Evolutionary conservation across 2,113 vertebrate species (phyloP).

Genomic region (Corythoichthys intestinalis): DNA sequence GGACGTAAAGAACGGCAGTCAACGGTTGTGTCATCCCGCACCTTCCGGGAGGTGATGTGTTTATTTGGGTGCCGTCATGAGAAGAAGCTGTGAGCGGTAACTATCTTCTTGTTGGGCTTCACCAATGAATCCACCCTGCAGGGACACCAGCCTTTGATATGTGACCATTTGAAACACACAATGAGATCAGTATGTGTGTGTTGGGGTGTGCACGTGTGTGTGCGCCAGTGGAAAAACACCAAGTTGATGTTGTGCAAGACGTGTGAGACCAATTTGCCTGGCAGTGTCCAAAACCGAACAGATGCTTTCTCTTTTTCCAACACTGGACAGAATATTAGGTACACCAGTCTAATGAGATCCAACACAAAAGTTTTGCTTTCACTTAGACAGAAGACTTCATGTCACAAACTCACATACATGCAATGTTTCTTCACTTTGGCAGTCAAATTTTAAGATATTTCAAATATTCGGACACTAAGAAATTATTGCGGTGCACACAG

Average conservation of each 20-base stretch:
- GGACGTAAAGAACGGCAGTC: constrained; percentile 49
- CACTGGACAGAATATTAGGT: constrained; percentile 22
- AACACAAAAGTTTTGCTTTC: background rate
- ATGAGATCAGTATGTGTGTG: background rate
- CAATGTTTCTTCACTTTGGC: too few species aligned
- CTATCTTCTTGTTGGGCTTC: constrained; percentile 62
- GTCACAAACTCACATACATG: background rate
- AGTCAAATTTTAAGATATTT: too few species aligned
- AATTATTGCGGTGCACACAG: too few species aligned
- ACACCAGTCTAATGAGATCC: background rate
- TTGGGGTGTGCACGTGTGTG: background rate
- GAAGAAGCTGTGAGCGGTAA: constrained; percentile 55
- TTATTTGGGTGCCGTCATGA: constrained; percentile 58
- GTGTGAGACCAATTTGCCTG: constrained; percentile 50
- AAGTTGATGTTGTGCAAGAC: constrained; percentile 55
- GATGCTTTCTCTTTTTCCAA: constrained; percentile 26
- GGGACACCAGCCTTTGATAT: constrained; percentile 66
- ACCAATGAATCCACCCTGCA: constrained; percentile 63
- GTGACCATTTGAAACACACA: constrained; percentile 62
- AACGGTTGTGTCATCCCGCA: constrained; percentile 54
- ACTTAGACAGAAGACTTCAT: background rate
- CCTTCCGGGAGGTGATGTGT: constrained; percentile 68
- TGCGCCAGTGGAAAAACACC: constrained; percentile 3
- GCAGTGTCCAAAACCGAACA: constrained; percentile 28
- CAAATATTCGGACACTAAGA: too few species aligned